phyloP scores from a whole-genome alignment of 2,888 invertebrate species.

The Enchytraeus crypticus region DNA sequence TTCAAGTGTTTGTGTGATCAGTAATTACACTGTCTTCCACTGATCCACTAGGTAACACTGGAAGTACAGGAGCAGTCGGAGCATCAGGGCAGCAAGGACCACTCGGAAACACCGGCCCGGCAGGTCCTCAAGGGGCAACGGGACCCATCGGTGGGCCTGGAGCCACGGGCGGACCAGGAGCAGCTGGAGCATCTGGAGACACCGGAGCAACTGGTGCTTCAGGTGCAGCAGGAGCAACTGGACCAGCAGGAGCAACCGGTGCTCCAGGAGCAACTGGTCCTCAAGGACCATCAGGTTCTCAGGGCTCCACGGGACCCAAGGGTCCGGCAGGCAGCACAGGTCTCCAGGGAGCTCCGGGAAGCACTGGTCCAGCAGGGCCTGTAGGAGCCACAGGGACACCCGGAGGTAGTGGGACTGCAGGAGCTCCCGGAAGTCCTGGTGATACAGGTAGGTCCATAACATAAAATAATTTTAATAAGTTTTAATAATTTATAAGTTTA shows the following conservation, averaged over 20 bases:
- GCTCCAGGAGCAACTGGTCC: slow-evolving; percentile 9
- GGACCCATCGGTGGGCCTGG: slow-evolving; percentile 15
- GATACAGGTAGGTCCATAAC: slow-evolving; percentile 26
- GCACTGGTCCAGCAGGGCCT: slow-evolving; percentile 1
- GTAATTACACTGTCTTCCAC: too few relatives aligned
- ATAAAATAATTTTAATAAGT: too few relatives aligned
- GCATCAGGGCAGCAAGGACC: slow-evolving; percentile 2
- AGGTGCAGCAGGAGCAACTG: slow-evolving; percentile 14
- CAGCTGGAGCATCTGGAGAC: slow-evolving; percentile 13
- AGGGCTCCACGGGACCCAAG: neutral
- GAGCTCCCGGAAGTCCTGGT: slow-evolving; percentile 54
- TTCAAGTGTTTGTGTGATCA: too few relatives aligned
- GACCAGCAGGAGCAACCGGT: slow-evolving; percentile 17
- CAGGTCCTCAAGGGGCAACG: slow-evolving; percentile 5
- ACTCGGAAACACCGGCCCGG: slow-evolving; percentile 8
- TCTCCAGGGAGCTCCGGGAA: slow-evolving; percentile 3
- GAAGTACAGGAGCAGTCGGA: neutral
- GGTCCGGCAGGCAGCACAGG: slow-evolving; percentile 7
- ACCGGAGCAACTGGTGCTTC: slow-evolving; percentile 13
- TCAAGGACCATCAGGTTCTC: neutral
- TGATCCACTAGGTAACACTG: neutral
- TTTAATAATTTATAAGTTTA: too few relatives aligned
- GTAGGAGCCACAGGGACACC: slow-evolving; percentile 6
- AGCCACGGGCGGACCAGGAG: slow-evolving; percentile 15
- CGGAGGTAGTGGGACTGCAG: slow-evolving; percentile 18